phyloP scores from a whole-genome alignment of 2,888 invertebrate species.

The Bellardia bayeri region DNA sequence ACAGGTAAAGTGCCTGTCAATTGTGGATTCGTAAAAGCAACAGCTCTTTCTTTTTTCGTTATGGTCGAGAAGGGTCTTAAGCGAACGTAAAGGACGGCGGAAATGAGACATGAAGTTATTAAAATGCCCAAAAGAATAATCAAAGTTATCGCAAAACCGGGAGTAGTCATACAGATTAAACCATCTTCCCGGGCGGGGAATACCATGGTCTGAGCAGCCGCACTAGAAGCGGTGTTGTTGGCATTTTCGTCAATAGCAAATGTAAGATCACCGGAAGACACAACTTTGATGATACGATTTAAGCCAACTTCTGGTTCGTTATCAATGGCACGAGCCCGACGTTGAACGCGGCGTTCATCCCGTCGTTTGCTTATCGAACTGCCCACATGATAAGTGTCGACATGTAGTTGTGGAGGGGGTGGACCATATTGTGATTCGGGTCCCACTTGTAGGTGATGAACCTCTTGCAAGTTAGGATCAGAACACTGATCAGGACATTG shows the following conservation, averaged over 20 bases:
- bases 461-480: constrained; percentile 87
- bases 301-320: constrained; percentile 94
- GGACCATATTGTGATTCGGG: constrained; percentile 89
- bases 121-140: constrained; percentile 92
- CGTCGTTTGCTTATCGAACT: constrained; percentile 88
- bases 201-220: constrained; percentile 88
- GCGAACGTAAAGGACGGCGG: constrained; percentile 93
- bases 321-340: constrained; percentile 87
- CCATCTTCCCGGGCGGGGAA: constrained; percentile 89
- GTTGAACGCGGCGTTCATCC: constrained; percentile 89
- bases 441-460: constrained; percentile 85
- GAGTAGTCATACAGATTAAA: constrained; percentile 96
- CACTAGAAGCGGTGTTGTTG: constrained; percentile 85
- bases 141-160: constrained; percentile 95
- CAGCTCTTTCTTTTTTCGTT: constrained; percentile 83
- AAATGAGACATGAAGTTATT: constrained; percentile 93
- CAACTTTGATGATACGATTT: constrained; percentile 94
- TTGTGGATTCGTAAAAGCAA: constrained; percentile 83
- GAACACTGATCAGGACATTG: constrained; percentile 97
- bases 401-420: constrained; percentile 87
- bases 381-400: constrained; percentile 86
- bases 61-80: constrained; percentile 88
- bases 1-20: constrained; percentile 80
- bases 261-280: constrained; percentile 95
- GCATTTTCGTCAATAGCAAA: constrained; percentile 91